phyloP scores from a whole-genome alignment of 2,113 vertebrate species.

The Coturnix japonica region DNA sequence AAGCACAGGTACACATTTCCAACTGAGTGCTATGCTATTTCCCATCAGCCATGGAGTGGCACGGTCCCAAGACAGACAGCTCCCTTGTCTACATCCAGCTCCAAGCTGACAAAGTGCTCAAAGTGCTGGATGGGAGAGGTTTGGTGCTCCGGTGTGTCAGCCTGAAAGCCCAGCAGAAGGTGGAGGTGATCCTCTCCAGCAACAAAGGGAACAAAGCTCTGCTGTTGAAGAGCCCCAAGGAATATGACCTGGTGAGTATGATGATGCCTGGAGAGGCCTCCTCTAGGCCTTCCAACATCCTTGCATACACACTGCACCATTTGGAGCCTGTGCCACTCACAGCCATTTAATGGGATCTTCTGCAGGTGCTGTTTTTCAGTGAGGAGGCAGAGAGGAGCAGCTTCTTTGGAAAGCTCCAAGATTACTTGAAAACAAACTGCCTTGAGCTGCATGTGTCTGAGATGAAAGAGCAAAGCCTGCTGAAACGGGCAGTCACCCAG shows the following conservation, averaged over 20 bases:
- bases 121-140: conserved; percentile 80
- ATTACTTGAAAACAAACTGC: conserved; percentile 35
- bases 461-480: conserved; percentile 82
- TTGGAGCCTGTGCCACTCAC: not conserved
- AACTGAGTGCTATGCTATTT: not conserved
- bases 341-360: not conserved
- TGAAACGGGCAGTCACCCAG: conserved; percentile 87
- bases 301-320: not conserved
- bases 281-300: not conserved
- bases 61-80: conserved; percentile 75
- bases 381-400: conserved; percentile 77
- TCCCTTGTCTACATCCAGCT: conserved; percentile 79
- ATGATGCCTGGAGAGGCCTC: not conserved
- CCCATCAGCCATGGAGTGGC: conserved; percentile 89
- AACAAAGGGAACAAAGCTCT: conserved; percentile 78
- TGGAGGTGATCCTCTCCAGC: conserved; percentile 84
- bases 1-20: accelerated
- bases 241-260: conserved; percentile 90
- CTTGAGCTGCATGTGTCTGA: conserved; percentile 73
- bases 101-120: conserved; percentile 79
- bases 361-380: conserved; percentile 90
- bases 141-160: conserved; percentile 79
- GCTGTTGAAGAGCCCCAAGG: conserved; percentile 92
- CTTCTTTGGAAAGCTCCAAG: conserved; percentile 79
- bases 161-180: conserved; percentile 70